These are phyloP conservation scores for Onychorhynchus coronatus DNA, from an alignment of 2,113 vertebrate genomes.

Conservation along the genomic window DNA sequence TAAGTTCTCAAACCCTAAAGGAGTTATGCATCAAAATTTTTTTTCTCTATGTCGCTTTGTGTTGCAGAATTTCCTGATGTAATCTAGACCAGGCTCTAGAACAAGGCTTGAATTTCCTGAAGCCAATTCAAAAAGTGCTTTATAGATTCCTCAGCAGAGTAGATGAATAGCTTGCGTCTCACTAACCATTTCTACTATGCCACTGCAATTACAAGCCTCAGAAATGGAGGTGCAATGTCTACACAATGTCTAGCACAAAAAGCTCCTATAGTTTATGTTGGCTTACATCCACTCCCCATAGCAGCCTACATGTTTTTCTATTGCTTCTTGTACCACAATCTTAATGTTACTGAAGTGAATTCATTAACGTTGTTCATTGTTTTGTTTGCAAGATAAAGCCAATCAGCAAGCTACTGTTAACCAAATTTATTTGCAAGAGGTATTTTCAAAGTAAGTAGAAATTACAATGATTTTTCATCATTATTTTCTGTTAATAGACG, in stretches of 20 bases:
- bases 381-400: slow-evolving; percentile 9
- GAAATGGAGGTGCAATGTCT: background rate
- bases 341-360: background rate
- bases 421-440: slow-evolving; percentile 17
- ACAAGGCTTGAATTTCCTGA: background rate
- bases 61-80: background rate
- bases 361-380: background rate
- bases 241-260: background rate
- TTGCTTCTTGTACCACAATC: background rate
- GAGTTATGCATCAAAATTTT: background rate
- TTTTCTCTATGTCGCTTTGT: background rate
- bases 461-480: slow-evolving; percentile 36
- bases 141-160: background rate
- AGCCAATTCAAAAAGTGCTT: background rate
- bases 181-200: background rate
- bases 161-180: background rate
- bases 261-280: background rate
- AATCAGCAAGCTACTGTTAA: slow-evolving; percentile 23
- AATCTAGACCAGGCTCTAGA: background rate
- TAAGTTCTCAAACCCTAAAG: background rate
- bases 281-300: background rate
- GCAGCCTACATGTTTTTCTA: background rate
- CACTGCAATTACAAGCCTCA: background rate
- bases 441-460: slow-evolving; percentile 43
- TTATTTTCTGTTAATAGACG: slow-evolving; percentile 56